phyloP scores from a whole-genome alignment of 2,797 vertebrate genomes.

The Acipenser transmontanus region DNA sequence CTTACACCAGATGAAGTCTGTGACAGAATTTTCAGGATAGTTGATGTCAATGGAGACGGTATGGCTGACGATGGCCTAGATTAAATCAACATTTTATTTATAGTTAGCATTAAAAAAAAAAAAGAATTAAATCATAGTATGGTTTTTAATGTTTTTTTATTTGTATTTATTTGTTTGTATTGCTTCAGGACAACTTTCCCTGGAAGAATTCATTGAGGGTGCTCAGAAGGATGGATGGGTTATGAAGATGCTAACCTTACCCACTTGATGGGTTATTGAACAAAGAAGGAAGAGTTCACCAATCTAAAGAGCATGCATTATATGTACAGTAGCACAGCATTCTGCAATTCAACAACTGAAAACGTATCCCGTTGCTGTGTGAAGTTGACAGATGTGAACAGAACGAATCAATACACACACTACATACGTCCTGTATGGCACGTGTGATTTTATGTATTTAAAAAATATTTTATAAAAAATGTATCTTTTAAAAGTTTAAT shows the following conservation, averaged over 20 bases:
- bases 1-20: constrained; percentile 42
- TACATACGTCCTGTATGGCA: no score
- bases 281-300: constrained; percentile 34
- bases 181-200: constrained; percentile 49
- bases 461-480: no score
- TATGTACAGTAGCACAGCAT: no score
- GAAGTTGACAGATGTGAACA: no score
- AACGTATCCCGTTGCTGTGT: no score
- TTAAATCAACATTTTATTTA: no score
- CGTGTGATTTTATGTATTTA: no score
- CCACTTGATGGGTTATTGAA: constrained; percentile 49
- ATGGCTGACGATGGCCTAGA: not conserved
- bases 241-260: constrained; percentile 53
- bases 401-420: no score
- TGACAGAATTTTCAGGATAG: constrained; percentile 51
- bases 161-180: not conserved
- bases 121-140: not conserved
- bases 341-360: no score
- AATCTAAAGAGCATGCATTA: no score
- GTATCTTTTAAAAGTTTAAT: no score
- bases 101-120: not conserved
- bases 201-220: constrained; percentile 59
- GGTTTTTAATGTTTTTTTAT: not conserved
- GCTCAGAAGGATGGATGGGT: constrained; percentile 58
- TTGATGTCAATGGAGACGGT: constrained; percentile 62